A percentile compares a stretch with the other conserved stretches of the same genome.
These are phyloP conservation scores for Myopa testacea DNA, from an alignment of 2,888 invertebrate species.

Conservation along the genomic window DNA sequence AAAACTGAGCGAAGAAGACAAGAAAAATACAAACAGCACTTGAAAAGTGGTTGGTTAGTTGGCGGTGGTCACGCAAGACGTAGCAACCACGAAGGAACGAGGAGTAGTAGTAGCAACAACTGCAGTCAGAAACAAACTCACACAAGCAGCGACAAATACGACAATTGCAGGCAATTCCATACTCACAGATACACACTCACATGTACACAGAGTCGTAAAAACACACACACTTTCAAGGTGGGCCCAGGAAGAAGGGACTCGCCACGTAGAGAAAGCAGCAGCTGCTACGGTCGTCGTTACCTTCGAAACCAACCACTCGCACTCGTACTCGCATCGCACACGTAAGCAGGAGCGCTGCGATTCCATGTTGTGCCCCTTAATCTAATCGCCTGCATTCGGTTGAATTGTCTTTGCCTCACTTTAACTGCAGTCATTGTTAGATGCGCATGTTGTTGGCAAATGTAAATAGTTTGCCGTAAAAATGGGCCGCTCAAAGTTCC, in stretches of 20 bases:
- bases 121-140: slow-evolving; percentile 7
- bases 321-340: background rate
- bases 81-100: slow-evolving; percentile 39
- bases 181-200: background rate
- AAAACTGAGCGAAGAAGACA: background rate
- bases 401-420: slow-evolving; percentile 31
- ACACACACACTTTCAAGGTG: slow-evolving; percentile 28
- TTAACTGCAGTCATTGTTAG: background rate
- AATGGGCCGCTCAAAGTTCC: slow-evolving; percentile 74
- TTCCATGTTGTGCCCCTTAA: slow-evolving; percentile 22
- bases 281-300: background rate
- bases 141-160: slow-evolving; percentile 25
- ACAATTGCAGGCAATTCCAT: slow-evolving; percentile 11
- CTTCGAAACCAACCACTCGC: slow-evolving; percentile 21
- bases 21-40: slow-evolving; percentile 28
- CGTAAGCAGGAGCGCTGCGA: slow-evolving; percentile 12
- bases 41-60: slow-evolving; percentile 49
- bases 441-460: slow-evolving; percentile 27
- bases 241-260: slow-evolving; percentile 34
- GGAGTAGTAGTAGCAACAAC: slow-evolving; percentile 18
- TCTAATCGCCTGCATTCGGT: slow-evolving; percentile 42
- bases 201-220: no score
- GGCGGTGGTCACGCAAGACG: slow-evolving; percentile 60
- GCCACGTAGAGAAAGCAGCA: slow-evolving; percentile 5
- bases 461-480: slow-evolving; percentile 46